phyloP scores from a whole-genome alignment of 2,113 vertebrate genomes.

The Callithrix jacchus region DNA sequence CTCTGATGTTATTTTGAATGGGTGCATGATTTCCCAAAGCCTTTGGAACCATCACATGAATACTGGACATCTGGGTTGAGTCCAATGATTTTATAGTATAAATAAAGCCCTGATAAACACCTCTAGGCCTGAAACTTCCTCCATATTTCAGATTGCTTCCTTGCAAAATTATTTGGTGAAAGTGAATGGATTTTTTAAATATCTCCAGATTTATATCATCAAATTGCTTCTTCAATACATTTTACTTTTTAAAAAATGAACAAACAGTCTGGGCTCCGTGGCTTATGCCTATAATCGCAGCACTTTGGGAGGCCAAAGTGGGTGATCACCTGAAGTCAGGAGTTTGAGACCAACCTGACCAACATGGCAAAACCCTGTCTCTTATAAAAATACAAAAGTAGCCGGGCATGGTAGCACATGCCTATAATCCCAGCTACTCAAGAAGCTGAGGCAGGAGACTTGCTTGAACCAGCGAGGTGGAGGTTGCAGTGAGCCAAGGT shows the following conservation, averaged over 20 bases:
- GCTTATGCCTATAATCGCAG: too few species aligned
- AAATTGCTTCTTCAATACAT: slow-evolving; percentile 48
- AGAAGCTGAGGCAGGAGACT: too few species aligned
- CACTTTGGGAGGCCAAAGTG: too few species aligned
- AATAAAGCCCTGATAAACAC: slow-evolving; percentile 39
- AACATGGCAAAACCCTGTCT: too few species aligned
- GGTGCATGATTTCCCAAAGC: background rate
- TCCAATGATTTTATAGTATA: slow-evolving; percentile 47
- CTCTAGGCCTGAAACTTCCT: slow-evolving; percentile 19
- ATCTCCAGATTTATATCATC: slow-evolving; percentile 55
- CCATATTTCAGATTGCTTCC: slow-evolving; percentile 34
- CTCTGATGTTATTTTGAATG: slow-evolving; percentile 23
- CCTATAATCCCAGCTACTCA: too few species aligned
- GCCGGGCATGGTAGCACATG: too few species aligned
- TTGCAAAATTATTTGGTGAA: slow-evolving; percentile 49
- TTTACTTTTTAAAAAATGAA: slow-evolving; percentile 21
- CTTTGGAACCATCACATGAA: background rate
- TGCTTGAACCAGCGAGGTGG: too few species aligned
- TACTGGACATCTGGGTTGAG: background rate
- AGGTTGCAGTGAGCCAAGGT: too few species aligned
- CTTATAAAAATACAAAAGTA: too few species aligned
- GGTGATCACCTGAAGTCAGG: too few species aligned
- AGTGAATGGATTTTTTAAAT: slow-evolving; percentile 41
- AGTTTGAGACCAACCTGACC: too few species aligned
- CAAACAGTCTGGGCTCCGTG: too few species aligned